Evolutionary conservation across 1,140 invertebrate species (phyloP).

Genomic region (Palaemon carinicauda): DNA sequence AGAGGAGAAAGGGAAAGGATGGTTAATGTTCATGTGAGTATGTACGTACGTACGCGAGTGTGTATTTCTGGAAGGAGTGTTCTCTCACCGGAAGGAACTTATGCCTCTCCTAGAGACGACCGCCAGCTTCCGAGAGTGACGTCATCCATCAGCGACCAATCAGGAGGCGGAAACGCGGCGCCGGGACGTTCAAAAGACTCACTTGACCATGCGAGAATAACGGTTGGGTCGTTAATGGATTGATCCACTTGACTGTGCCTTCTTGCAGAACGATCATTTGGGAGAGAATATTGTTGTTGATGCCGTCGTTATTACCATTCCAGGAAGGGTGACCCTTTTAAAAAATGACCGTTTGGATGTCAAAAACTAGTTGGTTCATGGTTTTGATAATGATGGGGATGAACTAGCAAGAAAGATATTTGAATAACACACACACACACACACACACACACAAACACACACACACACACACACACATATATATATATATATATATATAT

Average conservation of each 20-base stretch:
- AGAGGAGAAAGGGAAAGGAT: background rate
- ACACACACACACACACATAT: too few species aligned
- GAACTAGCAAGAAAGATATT: background rate
- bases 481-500: background rate
- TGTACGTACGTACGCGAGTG: background rate
- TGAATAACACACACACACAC: background rate
- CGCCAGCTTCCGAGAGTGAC: constrained; percentile 45
- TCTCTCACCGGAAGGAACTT: constrained; percentile 39
- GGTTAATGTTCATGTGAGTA: background rate
- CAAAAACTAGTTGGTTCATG: background rate
- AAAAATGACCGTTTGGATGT: background rate
- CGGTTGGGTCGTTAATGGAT: constrained; percentile 41
- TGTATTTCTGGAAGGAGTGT: background rate
- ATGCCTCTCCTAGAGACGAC: constrained; percentile 54
- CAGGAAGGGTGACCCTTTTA: background rate
- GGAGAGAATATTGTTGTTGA: background rate
- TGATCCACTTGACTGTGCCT: constrained; percentile 32
- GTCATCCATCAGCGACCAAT: constrained; percentile 54
- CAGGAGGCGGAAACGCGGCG: constrained; percentile 20
- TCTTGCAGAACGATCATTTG: background rate
- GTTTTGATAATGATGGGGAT: background rate
- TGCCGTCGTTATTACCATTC: background rate
- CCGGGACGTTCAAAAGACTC: constrained; percentile 38
- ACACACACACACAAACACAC: too few species aligned
- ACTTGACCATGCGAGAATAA: constrained; percentile 56